phyloP scores from a whole-genome alignment of 2,797 vertebrate genomes.

The Cirrhinus mrigala region DNA sequence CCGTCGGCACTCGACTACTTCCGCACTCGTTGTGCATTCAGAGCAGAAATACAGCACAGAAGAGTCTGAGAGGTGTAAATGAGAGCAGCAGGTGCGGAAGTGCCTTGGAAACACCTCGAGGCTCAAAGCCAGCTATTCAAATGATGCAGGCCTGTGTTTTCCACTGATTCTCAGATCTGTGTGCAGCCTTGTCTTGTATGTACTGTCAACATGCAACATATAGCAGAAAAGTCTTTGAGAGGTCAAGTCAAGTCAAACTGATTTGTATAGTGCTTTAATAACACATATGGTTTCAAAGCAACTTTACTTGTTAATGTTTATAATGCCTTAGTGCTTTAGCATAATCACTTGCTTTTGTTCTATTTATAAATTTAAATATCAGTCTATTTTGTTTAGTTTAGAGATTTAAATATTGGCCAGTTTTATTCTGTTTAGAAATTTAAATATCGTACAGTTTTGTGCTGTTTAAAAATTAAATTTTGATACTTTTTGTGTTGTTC shows the following conservation, averaged over 20 bases:
- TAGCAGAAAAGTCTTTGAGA: not conserved
- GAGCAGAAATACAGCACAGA: constrained; percentile 30
- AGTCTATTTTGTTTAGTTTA: not conserved
- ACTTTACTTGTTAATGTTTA: not conserved
- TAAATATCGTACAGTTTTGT: not conserved
- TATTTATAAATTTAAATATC: not conserved
- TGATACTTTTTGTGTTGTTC: not conserved
- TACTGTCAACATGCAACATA: not conserved
- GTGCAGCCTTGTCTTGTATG: not conserved
- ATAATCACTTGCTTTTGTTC: not conserved
- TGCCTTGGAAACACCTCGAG: not conserved
- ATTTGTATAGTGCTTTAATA: not conserved
- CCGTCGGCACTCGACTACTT: constrained; percentile 26
- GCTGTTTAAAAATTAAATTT: not conserved
- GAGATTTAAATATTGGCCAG: too few relatives aligned
- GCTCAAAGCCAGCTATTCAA: constrained; percentile 21
- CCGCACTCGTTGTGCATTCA: constrained; percentile 6
- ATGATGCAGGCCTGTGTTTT: not conserved
- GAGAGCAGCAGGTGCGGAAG: constrained; percentile 19
- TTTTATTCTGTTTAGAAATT: not conserved
- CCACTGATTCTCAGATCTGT: not conserved
- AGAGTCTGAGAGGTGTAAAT: not conserved
- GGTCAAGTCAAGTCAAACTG: not conserved
- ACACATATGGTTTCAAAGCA: not conserved
- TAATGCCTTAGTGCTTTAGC: not conserved